Percentiles rank a stretch among this genome's conserved stretches.
Conservation (phyloP, 2,113 vertebrate species). For the Bubalus kerabau region DNA sequence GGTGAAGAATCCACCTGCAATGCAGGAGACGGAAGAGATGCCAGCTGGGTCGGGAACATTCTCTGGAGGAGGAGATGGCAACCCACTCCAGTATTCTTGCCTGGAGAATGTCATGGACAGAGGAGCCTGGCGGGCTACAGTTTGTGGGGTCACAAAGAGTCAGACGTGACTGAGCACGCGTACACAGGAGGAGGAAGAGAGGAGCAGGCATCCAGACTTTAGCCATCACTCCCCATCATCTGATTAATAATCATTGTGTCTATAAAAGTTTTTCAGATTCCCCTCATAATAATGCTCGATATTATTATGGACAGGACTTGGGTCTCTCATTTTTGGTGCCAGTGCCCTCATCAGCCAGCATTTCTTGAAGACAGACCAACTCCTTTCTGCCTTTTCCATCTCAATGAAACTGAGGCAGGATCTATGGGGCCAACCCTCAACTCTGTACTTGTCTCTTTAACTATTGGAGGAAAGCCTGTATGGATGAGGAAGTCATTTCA, state of each 20-base stretch:
- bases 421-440: not conserved
- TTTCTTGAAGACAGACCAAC: not conserved
- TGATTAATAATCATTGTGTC: not conserved
- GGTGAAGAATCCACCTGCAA: not conserved
- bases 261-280: not conserved
- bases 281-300: not conserved
- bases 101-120: not conserved
- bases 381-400: not conserved
- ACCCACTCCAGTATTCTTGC: not conserved
- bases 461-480: not conserved
- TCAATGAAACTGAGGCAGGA: not conserved
- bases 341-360: not conserved
- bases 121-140: not conserved
- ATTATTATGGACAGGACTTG: not conserved
- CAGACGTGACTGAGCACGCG: rapidly evolving
- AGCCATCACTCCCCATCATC: not conserved
- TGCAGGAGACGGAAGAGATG: not conserved
- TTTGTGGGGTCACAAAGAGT: not conserved
- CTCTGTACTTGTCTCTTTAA: not conserved
- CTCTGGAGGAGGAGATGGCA: not conserved
- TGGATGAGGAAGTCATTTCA: not conserved
- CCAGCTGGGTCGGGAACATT: not conserved
- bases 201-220: not conserved
- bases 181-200: not conserved
- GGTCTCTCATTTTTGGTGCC: not conserved